Evolutionary conservation across 2,113 vertebrate genomes (phyloP), one percentile per base, ranked within the genome.

Genomic region (Tenrec ecaudatus): DNA sequence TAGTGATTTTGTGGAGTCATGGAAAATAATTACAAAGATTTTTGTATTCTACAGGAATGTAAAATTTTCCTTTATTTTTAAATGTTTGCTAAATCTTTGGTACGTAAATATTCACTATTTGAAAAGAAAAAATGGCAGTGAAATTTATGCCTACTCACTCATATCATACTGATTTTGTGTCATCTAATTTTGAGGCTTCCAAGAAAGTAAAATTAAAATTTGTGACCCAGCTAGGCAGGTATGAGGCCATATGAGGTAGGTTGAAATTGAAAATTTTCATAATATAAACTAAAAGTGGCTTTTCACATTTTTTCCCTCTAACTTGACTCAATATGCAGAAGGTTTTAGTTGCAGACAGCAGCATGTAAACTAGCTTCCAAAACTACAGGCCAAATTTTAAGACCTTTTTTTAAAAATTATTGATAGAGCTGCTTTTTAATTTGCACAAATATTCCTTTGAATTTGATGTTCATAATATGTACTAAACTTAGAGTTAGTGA

Each of bases 171-270:
- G 15, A 27, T 47, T 94, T 82, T 85, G 14, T 76, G 33, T 58
- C 75, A 75, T 3, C 20, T 89, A 60, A 82, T 53, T 87, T 86
- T 87, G 57, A 83, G 82, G 15, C 25, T 43, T 10, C 31, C 9
- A 82, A 71, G 69, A 78, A 82, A 82, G 25, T 77, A 79, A 66
- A 78, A 25, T 14, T 89, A 53, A 40, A 40, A 91, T 91, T 82
- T 92, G 15, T 92, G 71, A 75, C 12, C 16, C 81, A 47, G 3
- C 20, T 68, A 69, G 29, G n/a, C 27, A 86, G 5, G 9, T 71
- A 19, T 83, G 40, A 87, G 64, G 90, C 58, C 60, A 87, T 82
- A 66, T 40, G 40, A 40, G 40, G 40, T 40, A 40, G 71, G 6
- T 82, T 92, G 29, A 38, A 81, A n/a, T 23, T 20, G 25, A 86